Evolutionary conservation across 2,797 vertebrate genomes (phyloP).

Genomic region (Poecilia picta): DNA sequence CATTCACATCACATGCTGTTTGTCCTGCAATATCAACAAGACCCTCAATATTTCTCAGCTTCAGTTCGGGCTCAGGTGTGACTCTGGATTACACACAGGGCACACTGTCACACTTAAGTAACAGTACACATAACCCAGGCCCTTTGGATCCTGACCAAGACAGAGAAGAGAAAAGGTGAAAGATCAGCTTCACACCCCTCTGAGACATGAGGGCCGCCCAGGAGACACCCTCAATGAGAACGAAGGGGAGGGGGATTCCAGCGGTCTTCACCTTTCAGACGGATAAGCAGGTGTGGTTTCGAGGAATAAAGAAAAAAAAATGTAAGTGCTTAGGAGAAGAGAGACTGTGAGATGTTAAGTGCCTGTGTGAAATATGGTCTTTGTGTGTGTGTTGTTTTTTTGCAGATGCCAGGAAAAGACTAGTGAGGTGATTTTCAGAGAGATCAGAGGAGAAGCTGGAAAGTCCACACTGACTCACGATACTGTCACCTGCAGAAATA

Average conservation of each 20-base stretch:
- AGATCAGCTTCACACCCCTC: conserved; percentile 59
- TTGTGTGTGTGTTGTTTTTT: conserved; percentile 18
- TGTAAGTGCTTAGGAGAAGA: conserved; percentile 37
- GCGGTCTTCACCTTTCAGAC: conserved; percentile 30
- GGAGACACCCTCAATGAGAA: conserved; percentile 16
- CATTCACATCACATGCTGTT: conserved; percentile 42
- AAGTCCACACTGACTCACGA: conserved; percentile 76
- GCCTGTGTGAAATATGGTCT: conserved; percentile 48
- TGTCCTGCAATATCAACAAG: conserved; percentile 61
- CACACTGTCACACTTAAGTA: conserved; percentile 69
- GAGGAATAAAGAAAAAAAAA: conserved; percentile 37
- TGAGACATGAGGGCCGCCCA: conserved; percentile 62
- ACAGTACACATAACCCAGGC: conserved; percentile 61
- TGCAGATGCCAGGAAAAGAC: conserved; percentile 60
- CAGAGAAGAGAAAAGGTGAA: conserved; percentile 62
- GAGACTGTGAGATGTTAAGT: conserved; percentile 60
- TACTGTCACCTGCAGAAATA: conserved; percentile 57
- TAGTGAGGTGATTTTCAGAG: conserved; percentile 43
- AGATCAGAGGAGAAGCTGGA: conserved; percentile 69
- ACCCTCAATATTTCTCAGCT: conserved; percentile 70
- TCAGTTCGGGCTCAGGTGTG: conserved; percentile 42
- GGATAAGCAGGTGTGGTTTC: conserved; percentile 37
- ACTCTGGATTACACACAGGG: conserved; percentile 44
- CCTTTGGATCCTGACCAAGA: conserved; percentile 32
- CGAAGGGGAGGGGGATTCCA: conserved; percentile 51